A percentile compares a stretch with the other conserved stretches of the same genome.
Conservation (phyloP, 2,888 invertebrate species). For the Anthophora plumipes region DNA sequence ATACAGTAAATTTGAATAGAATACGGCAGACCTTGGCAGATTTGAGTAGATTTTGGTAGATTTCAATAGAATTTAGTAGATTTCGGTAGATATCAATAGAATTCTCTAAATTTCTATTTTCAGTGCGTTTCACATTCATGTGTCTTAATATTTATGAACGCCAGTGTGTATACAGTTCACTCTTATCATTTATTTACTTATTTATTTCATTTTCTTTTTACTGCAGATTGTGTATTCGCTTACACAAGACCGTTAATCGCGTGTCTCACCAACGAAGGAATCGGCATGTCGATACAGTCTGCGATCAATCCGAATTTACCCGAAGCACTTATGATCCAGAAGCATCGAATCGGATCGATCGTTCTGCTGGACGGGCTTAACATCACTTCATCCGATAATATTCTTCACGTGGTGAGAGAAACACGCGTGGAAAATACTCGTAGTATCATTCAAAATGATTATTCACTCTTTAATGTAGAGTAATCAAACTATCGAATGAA, state of each 20-base stretch:
- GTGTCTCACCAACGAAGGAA: constrained; percentile 77
- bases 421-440: background rate
- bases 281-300: constrained; percentile 79
- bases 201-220: background rate
- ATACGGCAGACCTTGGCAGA: too few species aligned
- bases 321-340: constrained; percentile 74
- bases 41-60: too few species aligned
- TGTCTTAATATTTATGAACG: too few species aligned
- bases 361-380: constrained; percentile 80
- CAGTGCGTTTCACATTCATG: too few species aligned
- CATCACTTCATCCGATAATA: constrained; percentile 77
- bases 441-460: too few species aligned
- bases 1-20: too few species aligned
- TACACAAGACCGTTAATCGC: constrained; percentile 77
- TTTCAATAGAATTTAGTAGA: too few species aligned
- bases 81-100: too few species aligned
- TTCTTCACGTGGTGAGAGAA: constrained; percentile 77
- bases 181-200: background rate
- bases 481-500: too few species aligned
- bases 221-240: constrained; percentile 70
- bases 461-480: too few species aligned
- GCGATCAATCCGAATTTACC: constrained; percentile 76
- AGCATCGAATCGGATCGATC: constrained; percentile 80
- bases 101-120: too few species aligned
- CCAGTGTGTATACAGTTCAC: too few species aligned